Base-by-base conservation (phyloP, 2,797 vertebrate genomes). In the Xiphophorus birchmanni region DNA sequence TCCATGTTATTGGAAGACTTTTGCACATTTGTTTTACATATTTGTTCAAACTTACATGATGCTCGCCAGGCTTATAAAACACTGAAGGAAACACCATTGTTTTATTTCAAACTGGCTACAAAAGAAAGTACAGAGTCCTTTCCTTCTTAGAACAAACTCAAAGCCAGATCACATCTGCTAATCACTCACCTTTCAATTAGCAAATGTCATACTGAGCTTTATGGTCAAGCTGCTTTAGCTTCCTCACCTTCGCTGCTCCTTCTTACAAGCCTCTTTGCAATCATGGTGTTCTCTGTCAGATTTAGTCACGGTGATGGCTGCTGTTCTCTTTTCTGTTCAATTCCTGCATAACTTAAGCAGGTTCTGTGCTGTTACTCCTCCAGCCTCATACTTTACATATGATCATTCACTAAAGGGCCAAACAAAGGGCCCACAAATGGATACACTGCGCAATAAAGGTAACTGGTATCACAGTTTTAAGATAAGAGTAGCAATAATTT, bases 101-200 rank as follows among this genome's bases (percentile, higher is more conserved):
- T 35, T 52, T 23, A 35, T 50, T 32, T 60, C 18, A 42, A 15
- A 13, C 50, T 42, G 12, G 74, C 37, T 40, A 10, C 12, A 42
- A 54, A 54, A 47, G 50, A 37, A 74, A 74, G 35, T 35, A 50
- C n/a, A 58, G 37, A 10, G 3, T 4, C 17, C 40, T 21, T n/a
- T 45, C 35, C 23, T 44, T 21, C 75, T 76, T 32, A 47, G n/a
- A 47, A 45, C 75, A 63, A 44, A 60, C 42, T 63, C 7, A 60
- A 26, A 45, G 74, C 40, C 56, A 60, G 54, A 29, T 29, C 15
- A 60, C 54, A 76, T 75, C 74, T 75, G 56, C 56, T 63, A 37
- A 76, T 76, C 42, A 76, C 56, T 63, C 29, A 58, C 26, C n/a
- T 45, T 45, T 63, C 26, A 76, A 32, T 47, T 60, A 75, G 40